Conservation (phyloP, 2,797 vertebrate species). For the Leuciscus waleckii region DNA sequence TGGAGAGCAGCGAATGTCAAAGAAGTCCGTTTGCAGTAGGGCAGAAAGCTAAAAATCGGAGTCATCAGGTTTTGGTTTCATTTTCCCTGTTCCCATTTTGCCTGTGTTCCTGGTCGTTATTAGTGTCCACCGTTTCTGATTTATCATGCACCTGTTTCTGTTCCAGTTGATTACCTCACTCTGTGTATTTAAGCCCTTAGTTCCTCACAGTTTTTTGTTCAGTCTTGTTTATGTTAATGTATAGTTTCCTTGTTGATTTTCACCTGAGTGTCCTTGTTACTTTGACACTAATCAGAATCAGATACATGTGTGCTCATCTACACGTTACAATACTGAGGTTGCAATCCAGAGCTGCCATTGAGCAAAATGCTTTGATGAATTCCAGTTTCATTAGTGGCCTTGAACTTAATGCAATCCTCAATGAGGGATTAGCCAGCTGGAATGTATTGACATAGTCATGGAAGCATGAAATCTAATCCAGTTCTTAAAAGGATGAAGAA, state of each 20-base stretch:
- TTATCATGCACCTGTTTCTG: background rate
- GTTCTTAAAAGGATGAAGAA: constrained; percentile 24
- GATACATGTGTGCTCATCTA: background rate
- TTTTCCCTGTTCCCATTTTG: background rate
- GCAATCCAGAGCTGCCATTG: background rate
- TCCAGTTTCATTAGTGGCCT: constrained; percentile 10
- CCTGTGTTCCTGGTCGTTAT: background rate
- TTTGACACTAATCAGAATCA: background rate
- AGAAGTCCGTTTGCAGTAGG: background rate
- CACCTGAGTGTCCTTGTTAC: background rate
- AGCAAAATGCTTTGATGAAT: background rate
- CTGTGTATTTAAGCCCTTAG: background rate
- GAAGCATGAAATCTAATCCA: constrained; percentile 28
- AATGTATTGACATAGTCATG: constrained; percentile 23
- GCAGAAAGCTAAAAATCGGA: background rate
- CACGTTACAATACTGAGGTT: background rate
- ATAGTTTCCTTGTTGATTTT: background rate
- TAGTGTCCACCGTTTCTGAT: background rate
- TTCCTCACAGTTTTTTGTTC: background rate
- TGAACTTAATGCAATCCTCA: constrained; percentile 20
- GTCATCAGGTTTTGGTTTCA: background rate
- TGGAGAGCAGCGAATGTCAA: background rate
- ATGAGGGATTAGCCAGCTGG: constrained; percentile 7
- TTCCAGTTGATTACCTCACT: background rate
- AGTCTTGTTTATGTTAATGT: background rate